phyloP scores from a whole-genome alignment of 2,797 vertebrate genomes.

The Pseudochromis fuscus region DNA sequence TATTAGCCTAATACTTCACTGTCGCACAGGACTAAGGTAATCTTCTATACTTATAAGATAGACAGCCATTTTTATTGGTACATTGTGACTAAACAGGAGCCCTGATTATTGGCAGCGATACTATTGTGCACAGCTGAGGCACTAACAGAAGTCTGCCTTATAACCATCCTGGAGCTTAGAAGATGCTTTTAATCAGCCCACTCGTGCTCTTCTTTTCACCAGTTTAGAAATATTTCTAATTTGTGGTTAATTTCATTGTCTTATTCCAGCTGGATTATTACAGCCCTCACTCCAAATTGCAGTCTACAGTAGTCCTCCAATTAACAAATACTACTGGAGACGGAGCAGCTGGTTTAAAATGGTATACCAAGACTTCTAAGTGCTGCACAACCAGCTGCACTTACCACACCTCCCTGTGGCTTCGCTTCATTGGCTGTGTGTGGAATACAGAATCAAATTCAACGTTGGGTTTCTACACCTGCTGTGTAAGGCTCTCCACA shows the following conservation, averaged over 20 bases:
- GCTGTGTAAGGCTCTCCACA: slow-evolving; percentile 26
- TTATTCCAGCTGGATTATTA: slow-evolving; percentile 5
- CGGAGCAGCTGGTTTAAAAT: slow-evolving; percentile 29
- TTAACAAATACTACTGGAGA: slow-evolving; percentile 18
- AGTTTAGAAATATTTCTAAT: background rate
- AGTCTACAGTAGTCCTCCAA: slow-evolving; percentile 11
- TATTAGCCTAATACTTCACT: slow-evolving; percentile 20
- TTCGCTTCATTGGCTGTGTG: slow-evolving; percentile 4
- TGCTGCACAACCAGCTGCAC: slow-evolving; percentile 5
- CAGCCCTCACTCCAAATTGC: background rate
- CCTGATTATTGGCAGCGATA: slow-evolving; percentile 32
- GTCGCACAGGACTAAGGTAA: background rate
- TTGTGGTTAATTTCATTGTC: background rate
- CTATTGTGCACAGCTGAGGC: slow-evolving; percentile 1
- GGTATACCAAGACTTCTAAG: background rate
- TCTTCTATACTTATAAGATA: slow-evolving; percentile 17
- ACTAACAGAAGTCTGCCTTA: background rate
- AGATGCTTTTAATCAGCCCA: slow-evolving; percentile 2
- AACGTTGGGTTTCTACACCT: slow-evolving; percentile 27
- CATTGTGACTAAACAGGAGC: slow-evolving; percentile 12
- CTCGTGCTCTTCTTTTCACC: slow-evolving; percentile 2
- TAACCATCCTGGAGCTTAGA: background rate
- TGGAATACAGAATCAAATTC: slow-evolving; percentile 32
- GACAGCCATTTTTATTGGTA: slow-evolving; percentile 19
- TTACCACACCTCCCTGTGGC: slow-evolving; percentile 9